Percentiles rank a stretch among this genome's conserved stretches.
phyloP scores from a whole-genome alignment of 2,888 invertebrate species.

The Cylindroiulus punctatus region DNA sequence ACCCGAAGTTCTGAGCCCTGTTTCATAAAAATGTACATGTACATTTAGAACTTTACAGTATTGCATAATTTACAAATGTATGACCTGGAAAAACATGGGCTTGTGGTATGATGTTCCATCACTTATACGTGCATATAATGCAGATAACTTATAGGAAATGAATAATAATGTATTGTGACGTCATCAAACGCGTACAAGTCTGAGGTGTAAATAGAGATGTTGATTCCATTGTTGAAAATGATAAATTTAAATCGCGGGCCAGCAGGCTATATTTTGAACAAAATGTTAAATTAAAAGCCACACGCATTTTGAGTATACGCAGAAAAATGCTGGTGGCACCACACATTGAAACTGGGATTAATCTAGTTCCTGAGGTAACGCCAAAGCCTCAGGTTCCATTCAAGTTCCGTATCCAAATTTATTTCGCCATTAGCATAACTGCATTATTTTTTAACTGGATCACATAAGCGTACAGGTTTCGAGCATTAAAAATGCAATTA shows the following conservation, averaged over 20 bases:
- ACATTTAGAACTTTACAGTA: too few relatives aligned
- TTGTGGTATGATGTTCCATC: too few relatives aligned
- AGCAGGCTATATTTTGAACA: background rate
- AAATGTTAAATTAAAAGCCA: slow-evolving; percentile 10
- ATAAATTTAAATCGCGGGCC: background rate
- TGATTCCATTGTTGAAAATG: too few relatives aligned
- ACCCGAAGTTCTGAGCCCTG: too few relatives aligned
- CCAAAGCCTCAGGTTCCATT: background rate
- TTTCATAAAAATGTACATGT: too few relatives aligned
- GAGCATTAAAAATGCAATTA: slow-evolving; percentile 19
- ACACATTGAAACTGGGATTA: background rate
- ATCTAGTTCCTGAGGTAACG: slow-evolving; percentile 27
- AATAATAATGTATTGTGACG: too few relatives aligned
- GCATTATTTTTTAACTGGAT: slow-evolving; percentile 19
- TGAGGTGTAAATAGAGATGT: too few relatives aligned
- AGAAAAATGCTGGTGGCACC: background rate
- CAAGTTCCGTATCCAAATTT: slow-evolving; percentile 5
- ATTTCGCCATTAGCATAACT: background rate
- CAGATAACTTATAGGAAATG: too few relatives aligned
- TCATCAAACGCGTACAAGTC: too few relatives aligned
- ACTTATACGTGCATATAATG: too few relatives aligned
- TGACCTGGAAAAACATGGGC: too few relatives aligned
- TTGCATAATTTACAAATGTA: too few relatives aligned
- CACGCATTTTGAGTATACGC: background rate
- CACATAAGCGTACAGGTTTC: slow-evolving; percentile 4